Percentiles rank a stretch among this genome's conserved stretches.
Conservation (phyloP, 2,888 invertebrate genomes). For the Xestobium rufovillosum region DNA sequence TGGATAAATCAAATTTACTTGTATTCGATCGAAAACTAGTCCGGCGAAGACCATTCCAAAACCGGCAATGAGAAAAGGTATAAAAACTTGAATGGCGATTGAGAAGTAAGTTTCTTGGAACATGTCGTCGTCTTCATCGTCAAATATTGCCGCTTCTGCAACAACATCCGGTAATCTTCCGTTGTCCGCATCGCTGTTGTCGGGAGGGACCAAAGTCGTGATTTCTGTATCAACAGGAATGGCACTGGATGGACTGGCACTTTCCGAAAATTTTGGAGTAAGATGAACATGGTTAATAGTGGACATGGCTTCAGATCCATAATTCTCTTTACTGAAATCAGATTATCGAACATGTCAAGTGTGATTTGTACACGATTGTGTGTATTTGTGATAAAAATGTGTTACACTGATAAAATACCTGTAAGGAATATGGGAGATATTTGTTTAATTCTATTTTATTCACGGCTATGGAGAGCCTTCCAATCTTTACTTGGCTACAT, state of each 20-base stretch:
- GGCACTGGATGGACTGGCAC: conserved; percentile 37
- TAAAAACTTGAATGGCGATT: conserved; percentile 59
- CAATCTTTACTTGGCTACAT: conserved; percentile 35
- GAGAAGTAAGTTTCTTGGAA: conserved; percentile 51
- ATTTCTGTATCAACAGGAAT: conserved; percentile 35
- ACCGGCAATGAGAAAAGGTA: conserved; percentile 68
- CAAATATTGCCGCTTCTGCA: conserved; percentile 46
- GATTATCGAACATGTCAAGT: no score
- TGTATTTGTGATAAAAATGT: no score
- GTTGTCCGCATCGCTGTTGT: conserved; percentile 40
- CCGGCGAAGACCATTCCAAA: conserved; percentile 75
- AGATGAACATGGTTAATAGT: conserved; percentile 39
- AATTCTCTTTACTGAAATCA: conserved; percentile 38
- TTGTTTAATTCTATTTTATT: no score
- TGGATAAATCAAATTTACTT: no score
- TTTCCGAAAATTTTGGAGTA: conserved; percentile 31
- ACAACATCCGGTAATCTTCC: conserved; percentile 50
- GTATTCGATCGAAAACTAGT: conserved; percentile 63
- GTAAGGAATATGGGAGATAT: no score
- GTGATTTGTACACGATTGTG: no score
- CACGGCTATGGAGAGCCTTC: conserved; percentile 31
- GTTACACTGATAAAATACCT: no score
- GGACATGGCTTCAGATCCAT: conserved; percentile 42
- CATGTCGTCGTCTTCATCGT: conserved; percentile 39
- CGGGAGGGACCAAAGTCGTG: conserved; percentile 33